Percentiles rank a stretch among this genome's conserved stretches.
phyloP scores from a whole-genome alignment of 2,797 vertebrate species.

The Mus caroli region DNA sequence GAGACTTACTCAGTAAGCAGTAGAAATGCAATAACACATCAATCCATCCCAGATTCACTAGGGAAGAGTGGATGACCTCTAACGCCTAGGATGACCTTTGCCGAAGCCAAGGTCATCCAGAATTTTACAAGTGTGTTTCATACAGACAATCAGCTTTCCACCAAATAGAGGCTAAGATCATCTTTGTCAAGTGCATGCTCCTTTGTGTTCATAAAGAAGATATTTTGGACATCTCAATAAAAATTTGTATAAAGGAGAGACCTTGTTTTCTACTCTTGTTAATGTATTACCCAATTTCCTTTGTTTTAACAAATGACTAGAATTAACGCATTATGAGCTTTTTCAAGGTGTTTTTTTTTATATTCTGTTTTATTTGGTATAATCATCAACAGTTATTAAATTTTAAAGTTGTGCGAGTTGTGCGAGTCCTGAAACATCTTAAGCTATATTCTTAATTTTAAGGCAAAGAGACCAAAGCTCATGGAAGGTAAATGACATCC shows the following conservation, averaged over 20 bases:
- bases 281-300: not conserved
- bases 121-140: slow-evolving; percentile 68
- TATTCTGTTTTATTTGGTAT: slow-evolving; percentile 13
- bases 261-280: not conserved
- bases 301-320: not conserved
- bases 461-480: slow-evolving; percentile 17
- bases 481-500: slow-evolving; percentile 10
- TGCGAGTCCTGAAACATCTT: slow-evolving; percentile 40
- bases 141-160: slow-evolving; percentile 51
- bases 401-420: not conserved
- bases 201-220: slow-evolving; percentile 44
- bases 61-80: slow-evolving; percentile 65
- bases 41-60: slow-evolving; percentile 57
- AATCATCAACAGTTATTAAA: slow-evolving; percentile 53
- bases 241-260: slow-evolving; percentile 1
- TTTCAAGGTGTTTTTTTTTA: slow-evolving; percentile 20
- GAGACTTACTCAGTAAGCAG: slow-evolving; percentile 65
- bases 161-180: slow-evolving; percentile 40
- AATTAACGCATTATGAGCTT: slow-evolving; percentile 23
- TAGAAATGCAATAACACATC: slow-evolving; percentile 64
- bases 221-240: slow-evolving; percentile 11
- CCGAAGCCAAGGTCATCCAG: slow-evolving; percentile 73
- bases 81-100: slow-evolving; percentile 64
- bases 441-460: slow-evolving; percentile 55
- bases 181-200: slow-evolving; percentile 43